Evolutionary conservation across 2,113 vertebrate genomes (phyloP).

Genomic region (Cyprichromis sp.): DNA sequence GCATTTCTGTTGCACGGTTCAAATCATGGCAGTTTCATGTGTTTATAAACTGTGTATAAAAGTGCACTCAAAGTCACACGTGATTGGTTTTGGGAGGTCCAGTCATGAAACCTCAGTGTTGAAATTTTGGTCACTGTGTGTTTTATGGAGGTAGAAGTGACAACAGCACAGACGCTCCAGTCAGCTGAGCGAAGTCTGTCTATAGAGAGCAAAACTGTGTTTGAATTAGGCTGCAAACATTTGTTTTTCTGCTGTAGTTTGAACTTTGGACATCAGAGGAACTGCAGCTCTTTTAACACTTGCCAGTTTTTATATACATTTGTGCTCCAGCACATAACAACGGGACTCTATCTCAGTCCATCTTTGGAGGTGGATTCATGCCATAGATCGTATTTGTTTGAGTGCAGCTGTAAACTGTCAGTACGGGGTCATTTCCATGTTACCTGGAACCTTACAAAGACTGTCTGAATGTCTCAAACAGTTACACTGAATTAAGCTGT

Average conservation of each 20-base stretch:
- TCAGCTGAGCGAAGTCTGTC: fast-evolving
- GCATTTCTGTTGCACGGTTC: not conserved
- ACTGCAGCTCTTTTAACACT: not conserved
- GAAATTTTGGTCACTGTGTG: not conserved
- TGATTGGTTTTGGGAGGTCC: not conserved
- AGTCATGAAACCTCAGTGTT: not conserved
- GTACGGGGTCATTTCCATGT: fast-evolving
- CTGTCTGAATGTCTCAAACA: not conserved
- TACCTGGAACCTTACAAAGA: not conserved
- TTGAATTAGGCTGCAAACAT: not conserved
- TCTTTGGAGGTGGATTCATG: not conserved
- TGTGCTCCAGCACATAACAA: not conserved
- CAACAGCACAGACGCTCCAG: not conserved
- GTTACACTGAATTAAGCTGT: not conserved
- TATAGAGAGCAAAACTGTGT: not conserved
- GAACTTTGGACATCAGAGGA: not conserved
- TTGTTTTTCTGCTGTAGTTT: not conserved
- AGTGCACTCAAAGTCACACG: not conserved
- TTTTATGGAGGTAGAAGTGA: not conserved
- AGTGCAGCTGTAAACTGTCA: not conserved
- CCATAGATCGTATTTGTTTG: not conserved
- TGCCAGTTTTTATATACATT: not conserved
- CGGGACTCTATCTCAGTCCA: not conserved
- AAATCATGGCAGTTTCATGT: not conserved
- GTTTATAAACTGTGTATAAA: not conserved